Evolutionary conservation across 2,888 invertebrate genomes (phyloP).

Genomic region (Amblyteles armatorius): DNA sequence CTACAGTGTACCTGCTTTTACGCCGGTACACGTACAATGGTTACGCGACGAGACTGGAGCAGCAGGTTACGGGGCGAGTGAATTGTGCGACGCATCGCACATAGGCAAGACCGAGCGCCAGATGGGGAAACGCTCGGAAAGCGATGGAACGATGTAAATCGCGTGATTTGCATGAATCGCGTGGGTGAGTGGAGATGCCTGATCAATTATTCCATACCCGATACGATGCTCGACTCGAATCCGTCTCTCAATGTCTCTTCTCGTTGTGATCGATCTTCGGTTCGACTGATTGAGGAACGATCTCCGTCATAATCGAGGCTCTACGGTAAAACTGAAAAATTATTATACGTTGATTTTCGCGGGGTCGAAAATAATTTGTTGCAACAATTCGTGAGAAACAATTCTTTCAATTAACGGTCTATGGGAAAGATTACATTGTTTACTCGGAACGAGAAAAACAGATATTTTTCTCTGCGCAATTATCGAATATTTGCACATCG

Average conservation of each 20-base stretch:
- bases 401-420: not conserved
- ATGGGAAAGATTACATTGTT: not conserved
- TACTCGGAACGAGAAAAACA: not conserved
- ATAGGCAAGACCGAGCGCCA: constrained; percentile 2
- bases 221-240: constrained; percentile 35
- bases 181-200: constrained; percentile 55
- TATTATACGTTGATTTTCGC: not conserved
- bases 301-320: constrained; percentile 32
- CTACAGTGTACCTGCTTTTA: not conserved
- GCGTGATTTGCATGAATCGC: constrained; percentile 56
- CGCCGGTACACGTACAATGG: not conserved
- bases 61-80: constrained; percentile 5
- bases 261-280: constrained; percentile 30
- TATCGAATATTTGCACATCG: too few species aligned
- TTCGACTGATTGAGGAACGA: constrained; percentile 28
- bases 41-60: not conserved
- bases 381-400: not conserved
- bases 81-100: constrained; percentile 38
- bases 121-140: not conserved
- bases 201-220: constrained; percentile 60
- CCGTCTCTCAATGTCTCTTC: not conserved
- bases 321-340: not conserved
- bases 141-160: constrained; percentile 39
- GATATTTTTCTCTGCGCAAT: too few species aligned
- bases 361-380: not conserved